phyloP scores from a whole-genome alignment of 2,797 vertebrate genomes.

The Enteromius argenteus region DNA sequence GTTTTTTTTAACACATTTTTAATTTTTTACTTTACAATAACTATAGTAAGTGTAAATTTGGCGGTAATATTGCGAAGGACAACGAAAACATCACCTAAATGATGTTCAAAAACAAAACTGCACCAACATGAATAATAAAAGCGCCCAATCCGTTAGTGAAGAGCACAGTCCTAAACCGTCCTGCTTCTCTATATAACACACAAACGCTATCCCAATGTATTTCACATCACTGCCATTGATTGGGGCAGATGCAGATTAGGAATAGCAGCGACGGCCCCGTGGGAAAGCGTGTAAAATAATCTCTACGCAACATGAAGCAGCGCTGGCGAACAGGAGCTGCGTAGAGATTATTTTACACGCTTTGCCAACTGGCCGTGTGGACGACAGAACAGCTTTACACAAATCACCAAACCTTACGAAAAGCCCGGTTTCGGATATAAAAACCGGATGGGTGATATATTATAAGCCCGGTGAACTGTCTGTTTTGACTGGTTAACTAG shows the following conservation, averaged over 20 bases:
- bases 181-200: neutral
- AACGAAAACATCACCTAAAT: neutral
- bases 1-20: no score
- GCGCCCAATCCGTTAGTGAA: neutral
- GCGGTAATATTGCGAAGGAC: neutral
- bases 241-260: slow-evolving; percentile 6
- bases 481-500: slow-evolving; percentile 9
- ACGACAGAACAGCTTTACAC: neutral
- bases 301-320: slow-evolving; percentile 47
- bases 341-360: slow-evolving; percentile 74
- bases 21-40: neutral
- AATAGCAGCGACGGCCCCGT: slow-evolving; percentile 70
- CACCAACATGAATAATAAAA: neutral
- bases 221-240: slow-evolving; percentile 1
- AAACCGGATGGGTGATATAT: neutral
- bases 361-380: slow-evolving; percentile 29
- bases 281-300: slow-evolving; percentile 52
- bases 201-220: neutral
- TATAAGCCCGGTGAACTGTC: neutral
- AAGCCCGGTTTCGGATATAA: neutral
- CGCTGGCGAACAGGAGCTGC: slow-evolving; percentile 59
- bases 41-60: no score
- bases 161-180: neutral
- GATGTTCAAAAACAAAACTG: neutral
- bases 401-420: neutral